Evolutionary conservation across 1,140 invertebrate genomes (phyloP), one percentile per base, ranked within the genome.

Genomic region (Temnothorax nylanderi): DNA sequence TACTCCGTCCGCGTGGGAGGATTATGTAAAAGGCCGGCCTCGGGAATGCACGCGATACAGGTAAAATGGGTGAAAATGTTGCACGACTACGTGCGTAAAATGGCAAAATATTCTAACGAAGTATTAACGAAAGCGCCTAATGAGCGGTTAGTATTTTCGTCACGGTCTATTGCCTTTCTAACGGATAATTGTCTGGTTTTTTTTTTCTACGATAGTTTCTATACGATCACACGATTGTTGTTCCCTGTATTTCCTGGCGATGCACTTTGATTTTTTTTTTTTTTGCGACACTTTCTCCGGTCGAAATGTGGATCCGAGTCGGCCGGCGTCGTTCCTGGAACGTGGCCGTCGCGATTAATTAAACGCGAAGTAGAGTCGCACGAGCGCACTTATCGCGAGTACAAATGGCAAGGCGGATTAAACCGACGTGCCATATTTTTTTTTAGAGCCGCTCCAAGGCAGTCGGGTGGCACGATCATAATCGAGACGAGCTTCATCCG

Each of bases 1-100:
- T 87, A 77, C 75, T 87, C 41, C n/a, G 41, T 11, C 76, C 84
- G 88, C 86, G 89, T 90, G 89, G 87, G 90, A 88, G 90, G 75
- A 84, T 90, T 90, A 88, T 64, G 74, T 86, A 91, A 91, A 90
- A 58, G 75, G 69, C 85, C 71, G 80, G 62, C 69, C 69, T 89
- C 88, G 85, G 74, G 72, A 81, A 82, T 88, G 86, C 88, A 72
- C 82, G 84, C 84, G 76, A 80, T 69, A 51, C 51, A 62, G 41
- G 84, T 75, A 87, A 81, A 90, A 90, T 85, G 80, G 86, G 88
- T 87, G 89, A 81, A 82, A 85, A 81, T 67, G 44, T 60, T 37
- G 64, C 18, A 8, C 41, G 51, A 51, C 32, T 89, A 87, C 75
- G 85, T 77, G 78, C 54, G 60, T 76, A 64, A 77, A 88, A 80